Base-by-base conservation (phyloP, 1,140 invertebrate genomes). In the Eueides isabella region DNA sequence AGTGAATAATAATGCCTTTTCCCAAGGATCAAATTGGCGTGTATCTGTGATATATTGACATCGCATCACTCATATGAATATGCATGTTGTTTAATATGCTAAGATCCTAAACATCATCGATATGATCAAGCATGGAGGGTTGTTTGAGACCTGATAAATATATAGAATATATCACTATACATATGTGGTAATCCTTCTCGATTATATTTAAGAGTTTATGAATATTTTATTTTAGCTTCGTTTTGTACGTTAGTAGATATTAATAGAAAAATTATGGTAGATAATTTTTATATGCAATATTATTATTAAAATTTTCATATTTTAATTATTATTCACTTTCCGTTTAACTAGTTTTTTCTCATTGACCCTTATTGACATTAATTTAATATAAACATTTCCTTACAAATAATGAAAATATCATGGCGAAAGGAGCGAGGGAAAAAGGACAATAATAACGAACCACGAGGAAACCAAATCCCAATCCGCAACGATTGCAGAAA, bases 31-130 rank as follows among this genome's bases (percentile, higher is more conserved):
- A 16, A 55, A 65, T 55, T 72, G 28, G 62, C 62, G 5, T 30
- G 23, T 26, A 29, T 16, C 19, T 28, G 48, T 35, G 38, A 65
- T 66, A 30, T 48, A 41, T 55, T 33, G 44, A 33, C n/a, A 41
- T 66, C 7, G 70, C 28, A 44, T n/a, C 62, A 12, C 26, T 55
- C 19, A 55, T 41, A 72, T 72, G 70, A 72, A 72, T 72, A 72
- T 72, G 70, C 70, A 72, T 55, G 30, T 30, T 72, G 70, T 66
- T 72, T 72, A 72, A 72, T 72, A 72, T 72, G 70, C 70, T 72
- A 72, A 72, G 70, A 72, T 72, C 70, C 48, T 66, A 63, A 66
- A 65, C 70, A 72, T 44, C 29, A 33, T 44, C 63, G 70, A 72
- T 72, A 72, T 63, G 19, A 55, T 55, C 48, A 26, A 55, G 48